These are phyloP conservation scores for Rhodeus uyekii DNA, from an alignment of 2,797 vertebrate genomes.

Conservation along the genomic window DNA sequence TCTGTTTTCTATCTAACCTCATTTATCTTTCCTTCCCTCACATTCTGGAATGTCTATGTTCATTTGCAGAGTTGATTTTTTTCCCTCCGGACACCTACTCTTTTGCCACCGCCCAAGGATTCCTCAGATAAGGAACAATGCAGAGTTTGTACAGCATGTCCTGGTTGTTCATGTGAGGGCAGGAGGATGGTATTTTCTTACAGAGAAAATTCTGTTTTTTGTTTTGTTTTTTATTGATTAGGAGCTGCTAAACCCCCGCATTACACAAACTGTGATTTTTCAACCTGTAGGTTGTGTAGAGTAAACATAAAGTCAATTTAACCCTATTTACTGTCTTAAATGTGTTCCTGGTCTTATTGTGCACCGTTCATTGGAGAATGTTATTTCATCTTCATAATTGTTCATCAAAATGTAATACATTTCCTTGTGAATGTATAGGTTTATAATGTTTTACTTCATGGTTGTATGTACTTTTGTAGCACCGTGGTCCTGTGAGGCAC, in stretches of 20 bases:
- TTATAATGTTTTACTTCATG: too few relatives aligned
- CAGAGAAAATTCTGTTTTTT: constrained; percentile 59
- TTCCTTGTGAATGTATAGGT: too few relatives aligned
- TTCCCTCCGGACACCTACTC: constrained; percentile 37
- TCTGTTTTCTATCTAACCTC: not conserved
- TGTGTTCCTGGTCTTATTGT: not conserved
- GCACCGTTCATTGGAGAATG: not conserved
- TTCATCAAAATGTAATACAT: not conserved
- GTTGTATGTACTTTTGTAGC: too few relatives aligned
- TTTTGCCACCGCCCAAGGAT: constrained; percentile 42
- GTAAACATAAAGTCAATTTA: not conserved
- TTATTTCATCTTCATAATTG: not conserved
- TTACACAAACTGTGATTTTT: not conserved
- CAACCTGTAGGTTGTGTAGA: not conserved
- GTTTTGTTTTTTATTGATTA: constrained; percentile 60
- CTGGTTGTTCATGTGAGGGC: not conserved
- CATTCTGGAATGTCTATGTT: constrained; percentile 23
- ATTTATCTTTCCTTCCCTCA: not conserved
- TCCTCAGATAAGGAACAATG: constrained; percentile 65
- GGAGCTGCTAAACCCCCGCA: constrained; percentile 54
- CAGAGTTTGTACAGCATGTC: constrained; percentile 61
- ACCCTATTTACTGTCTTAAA: not conserved
- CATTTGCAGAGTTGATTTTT: constrained; percentile 51
- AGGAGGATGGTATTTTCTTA: constrained; percentile 49
- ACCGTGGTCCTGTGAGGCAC: too few relatives aligned